Evolutionary conservation across 1,140 invertebrate genomes (phyloP).

Genomic region (Maconellicoccus hirsutus): DNA sequence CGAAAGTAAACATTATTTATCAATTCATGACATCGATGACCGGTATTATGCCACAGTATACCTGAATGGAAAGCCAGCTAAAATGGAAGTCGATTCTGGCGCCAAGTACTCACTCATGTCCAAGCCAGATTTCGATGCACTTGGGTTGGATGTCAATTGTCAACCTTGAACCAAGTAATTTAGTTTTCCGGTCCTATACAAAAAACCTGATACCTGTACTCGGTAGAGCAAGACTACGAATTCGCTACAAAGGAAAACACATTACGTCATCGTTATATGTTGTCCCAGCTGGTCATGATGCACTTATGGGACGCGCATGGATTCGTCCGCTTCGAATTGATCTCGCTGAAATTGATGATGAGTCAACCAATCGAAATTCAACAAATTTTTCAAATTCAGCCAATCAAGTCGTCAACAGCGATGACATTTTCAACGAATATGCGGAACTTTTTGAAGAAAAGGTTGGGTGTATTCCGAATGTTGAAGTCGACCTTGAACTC

Average conservation of each 20-base stretch:
- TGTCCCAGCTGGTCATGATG: not conserved
- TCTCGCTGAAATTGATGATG: not conserved
- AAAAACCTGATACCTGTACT: not conserved
- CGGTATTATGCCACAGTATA: not conserved
- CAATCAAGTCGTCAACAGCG: not conserved
- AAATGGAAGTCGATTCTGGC: not conserved
- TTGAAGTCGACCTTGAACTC: conserved; percentile 21
- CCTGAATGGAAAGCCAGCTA: not conserved
- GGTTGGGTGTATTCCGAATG: conserved; percentile 24
- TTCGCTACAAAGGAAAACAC: not conserved
- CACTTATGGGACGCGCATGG: not conserved
- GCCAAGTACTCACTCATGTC: not conserved
- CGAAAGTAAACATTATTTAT: not conserved
- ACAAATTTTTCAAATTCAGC: not conserved
- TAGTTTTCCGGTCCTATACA: not conserved
- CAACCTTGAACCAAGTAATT: not conserved
- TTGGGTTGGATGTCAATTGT: not conserved
- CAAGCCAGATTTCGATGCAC: not conserved
- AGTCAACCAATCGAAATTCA: not conserved
- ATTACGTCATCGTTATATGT: not conserved
- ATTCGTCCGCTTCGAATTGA: not conserved
- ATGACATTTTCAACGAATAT: not conserved
- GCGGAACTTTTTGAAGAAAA: conserved; percentile 26
- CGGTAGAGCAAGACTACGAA: not conserved
- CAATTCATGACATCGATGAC: not conserved